Conservation (phyloP, 2,888 invertebrate species). For the Heliconius ismenius region DNA sequence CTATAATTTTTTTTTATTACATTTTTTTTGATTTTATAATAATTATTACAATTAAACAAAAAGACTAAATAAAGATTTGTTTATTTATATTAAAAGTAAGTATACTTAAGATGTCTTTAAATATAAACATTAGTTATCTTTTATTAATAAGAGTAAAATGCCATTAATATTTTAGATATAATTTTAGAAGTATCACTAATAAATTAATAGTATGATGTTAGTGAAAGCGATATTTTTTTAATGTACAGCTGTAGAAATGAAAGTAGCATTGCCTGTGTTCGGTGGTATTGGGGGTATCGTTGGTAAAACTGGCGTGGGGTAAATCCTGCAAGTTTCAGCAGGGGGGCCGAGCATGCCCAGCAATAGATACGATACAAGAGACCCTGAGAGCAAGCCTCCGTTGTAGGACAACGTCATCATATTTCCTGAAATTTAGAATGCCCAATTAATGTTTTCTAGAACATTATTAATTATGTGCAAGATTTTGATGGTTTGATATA, state of each 20-base stretch:
- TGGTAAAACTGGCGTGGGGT: constrained; percentile 70
- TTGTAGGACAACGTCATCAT: constrained; percentile 97
- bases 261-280: constrained; percentile 48
- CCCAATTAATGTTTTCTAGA: neutral
- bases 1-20: neutral
- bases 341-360: constrained; percentile 84
- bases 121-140: neutral
- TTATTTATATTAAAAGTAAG: neutral
- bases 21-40: too few relatives aligned
- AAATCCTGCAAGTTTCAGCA: constrained; percentile 71
- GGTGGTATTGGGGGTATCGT: constrained; percentile 58
- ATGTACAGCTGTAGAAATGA: constrained; percentile 45
- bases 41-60: neutral
- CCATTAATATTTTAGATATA: neutral
- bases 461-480: neutral
- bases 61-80: neutral
- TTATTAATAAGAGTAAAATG: constrained; percentile 1
- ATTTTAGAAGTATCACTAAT: neutral
- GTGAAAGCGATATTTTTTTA: constrained; percentile 32
- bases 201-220: neutral
- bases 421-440: constrained; percentile 83
- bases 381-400: constrained; percentile 91
- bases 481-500: neutral
- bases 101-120: neutral
- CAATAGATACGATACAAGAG: constrained; percentile 91